Conservation (phyloP, 2,888 invertebrate genomes). For the Petrolisthes manimaculis region DNA sequence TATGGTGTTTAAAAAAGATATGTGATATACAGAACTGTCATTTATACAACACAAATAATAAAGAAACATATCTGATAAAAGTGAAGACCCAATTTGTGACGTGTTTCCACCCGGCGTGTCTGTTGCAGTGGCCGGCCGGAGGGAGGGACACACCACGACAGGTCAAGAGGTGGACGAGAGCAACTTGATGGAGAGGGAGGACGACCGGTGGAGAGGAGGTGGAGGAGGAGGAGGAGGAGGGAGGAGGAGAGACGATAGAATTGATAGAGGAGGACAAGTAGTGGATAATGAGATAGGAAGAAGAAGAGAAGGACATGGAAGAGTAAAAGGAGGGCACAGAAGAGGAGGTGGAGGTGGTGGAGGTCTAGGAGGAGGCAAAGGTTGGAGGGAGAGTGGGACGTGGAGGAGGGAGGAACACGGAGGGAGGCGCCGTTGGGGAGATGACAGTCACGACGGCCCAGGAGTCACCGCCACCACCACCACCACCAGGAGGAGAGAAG, state of each 20-base stretch:
- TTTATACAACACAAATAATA: no score
- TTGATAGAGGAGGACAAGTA: background rate
- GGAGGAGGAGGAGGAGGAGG: conserved; percentile 16
- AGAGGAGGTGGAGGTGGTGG: background rate
- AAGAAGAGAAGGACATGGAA: background rate
- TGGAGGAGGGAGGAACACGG: background rate
- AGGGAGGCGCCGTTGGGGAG: background rate
- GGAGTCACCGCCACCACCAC: no score
- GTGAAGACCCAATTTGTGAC: background rate
- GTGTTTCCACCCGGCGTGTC: conserved; percentile 16
- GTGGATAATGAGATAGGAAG: background rate
- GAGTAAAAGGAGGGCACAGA: background rate
- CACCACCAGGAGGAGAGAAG: no score
- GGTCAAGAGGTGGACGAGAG: conserved; percentile 9
- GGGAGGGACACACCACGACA: conserved; percentile 13
- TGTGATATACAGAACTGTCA: no score
- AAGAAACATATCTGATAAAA: background rate
- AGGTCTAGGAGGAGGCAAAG: background rate
- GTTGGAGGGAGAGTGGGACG: background rate
- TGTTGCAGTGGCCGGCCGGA: conserved; percentile 15
- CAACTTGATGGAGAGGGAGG: background rate
- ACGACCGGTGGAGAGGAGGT: background rate
- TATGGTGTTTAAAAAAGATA: no score
- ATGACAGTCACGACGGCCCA: background rate
- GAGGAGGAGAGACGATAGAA: background rate